Percentiles rank a stretch among this genome's conserved stretches.
phyloP scores from a whole-genome alignment of 2,888 invertebrate species.

The Syrphus vitripennis region DNA sequence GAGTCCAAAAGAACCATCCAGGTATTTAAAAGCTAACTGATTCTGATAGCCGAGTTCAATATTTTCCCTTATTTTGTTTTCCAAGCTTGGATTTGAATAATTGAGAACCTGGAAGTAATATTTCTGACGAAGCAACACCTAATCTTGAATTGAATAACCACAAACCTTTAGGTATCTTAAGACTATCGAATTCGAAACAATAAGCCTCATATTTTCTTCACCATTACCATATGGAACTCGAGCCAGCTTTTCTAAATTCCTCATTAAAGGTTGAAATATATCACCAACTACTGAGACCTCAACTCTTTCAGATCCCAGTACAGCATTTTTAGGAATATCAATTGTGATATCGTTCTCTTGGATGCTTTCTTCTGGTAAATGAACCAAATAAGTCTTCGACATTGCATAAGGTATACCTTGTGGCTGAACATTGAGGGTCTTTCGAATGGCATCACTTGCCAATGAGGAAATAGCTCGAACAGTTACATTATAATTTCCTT shows the following conservation, averaged over 20 bases:
- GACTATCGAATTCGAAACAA: slow-evolving; percentile 85
- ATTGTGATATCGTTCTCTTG: slow-evolving; percentile 81
- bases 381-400: slow-evolving; percentile 86
- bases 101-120: slow-evolving; percentile 79
- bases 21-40: slow-evolving; percentile 91
- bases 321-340: slow-evolving; percentile 81
- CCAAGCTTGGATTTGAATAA: slow-evolving; percentile 86
- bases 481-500: slow-evolving; percentile 87
- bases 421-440: slow-evolving; percentile 85
- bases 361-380: slow-evolving; percentile 83
- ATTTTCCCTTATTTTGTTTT: slow-evolving; percentile 82
- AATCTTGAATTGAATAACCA: no score
- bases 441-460: slow-evolving; percentile 83
- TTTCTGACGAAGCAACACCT: no score
- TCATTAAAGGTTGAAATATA: slow-evolving; percentile 83
- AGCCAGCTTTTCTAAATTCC: slow-evolving; percentile 84
- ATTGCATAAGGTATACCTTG: slow-evolving; percentile 87
- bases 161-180: slow-evolving; percentile 83
- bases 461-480: slow-evolving; percentile 83
- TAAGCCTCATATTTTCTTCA: slow-evolving; percentile 86
- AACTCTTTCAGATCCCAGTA: slow-evolving; percentile 83
- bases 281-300: slow-evolving; percentile 83
- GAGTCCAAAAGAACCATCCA: slow-evolving; percentile 94
- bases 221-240: slow-evolving; percentile 86
- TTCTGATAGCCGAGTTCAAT: slow-evolving; percentile 95